These are phyloP conservation scores for Stenoptilia bipunctidactyla DNA, from an alignment of 2,888 invertebrate genomes.

Conservation along the genomic window DNA sequence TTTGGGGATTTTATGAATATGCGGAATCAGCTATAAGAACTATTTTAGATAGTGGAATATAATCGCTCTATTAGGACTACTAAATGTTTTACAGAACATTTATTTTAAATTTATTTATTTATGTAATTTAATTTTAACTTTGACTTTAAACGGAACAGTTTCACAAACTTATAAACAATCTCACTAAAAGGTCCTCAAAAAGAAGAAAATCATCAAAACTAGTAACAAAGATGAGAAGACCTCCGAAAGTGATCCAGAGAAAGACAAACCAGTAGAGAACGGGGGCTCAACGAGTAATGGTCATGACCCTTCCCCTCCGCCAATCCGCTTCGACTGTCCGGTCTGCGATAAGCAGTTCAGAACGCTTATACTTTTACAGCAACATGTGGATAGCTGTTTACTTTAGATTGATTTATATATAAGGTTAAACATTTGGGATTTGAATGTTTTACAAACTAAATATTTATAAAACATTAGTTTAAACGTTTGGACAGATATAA, in stretches of 20 bases:
- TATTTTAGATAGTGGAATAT: too few relatives aligned
- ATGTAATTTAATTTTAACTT: not conserved
- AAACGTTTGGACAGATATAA: too few relatives aligned
- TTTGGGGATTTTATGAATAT: too few relatives aligned
- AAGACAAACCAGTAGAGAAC: too few relatives aligned
- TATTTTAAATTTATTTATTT: not conserved
- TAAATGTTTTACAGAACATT: too few relatives aligned
- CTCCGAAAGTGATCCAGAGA: not conserved
- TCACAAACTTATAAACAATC: not conserved
- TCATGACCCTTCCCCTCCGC: slow-evolving; percentile 33
- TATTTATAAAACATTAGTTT: too few relatives aligned
- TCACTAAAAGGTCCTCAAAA: slow-evolving; percentile 39
- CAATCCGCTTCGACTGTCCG: slow-evolving; percentile 64
- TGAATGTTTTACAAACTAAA: too few relatives aligned
- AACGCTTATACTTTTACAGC: slow-evolving; percentile 61
- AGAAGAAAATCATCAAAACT: slow-evolving; percentile 7
- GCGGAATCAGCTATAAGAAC: too few relatives aligned
- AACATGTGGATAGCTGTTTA: slow-evolving; percentile 68
- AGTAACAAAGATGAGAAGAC: not conserved
- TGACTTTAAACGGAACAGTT: not conserved
- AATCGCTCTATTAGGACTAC: too few relatives aligned
- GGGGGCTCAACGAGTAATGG: slow-evolving; percentile 7
- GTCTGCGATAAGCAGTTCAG: slow-evolving; percentile 67
- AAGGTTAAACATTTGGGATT: too few relatives aligned
- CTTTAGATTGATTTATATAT: too few relatives aligned